A percentile compares a stretch with the other conserved stretches of the same genome.
Evolutionary conservation across 2,888 invertebrate genomes (phyloP).

Genomic region (Agrenia bidenticulata): DNA sequence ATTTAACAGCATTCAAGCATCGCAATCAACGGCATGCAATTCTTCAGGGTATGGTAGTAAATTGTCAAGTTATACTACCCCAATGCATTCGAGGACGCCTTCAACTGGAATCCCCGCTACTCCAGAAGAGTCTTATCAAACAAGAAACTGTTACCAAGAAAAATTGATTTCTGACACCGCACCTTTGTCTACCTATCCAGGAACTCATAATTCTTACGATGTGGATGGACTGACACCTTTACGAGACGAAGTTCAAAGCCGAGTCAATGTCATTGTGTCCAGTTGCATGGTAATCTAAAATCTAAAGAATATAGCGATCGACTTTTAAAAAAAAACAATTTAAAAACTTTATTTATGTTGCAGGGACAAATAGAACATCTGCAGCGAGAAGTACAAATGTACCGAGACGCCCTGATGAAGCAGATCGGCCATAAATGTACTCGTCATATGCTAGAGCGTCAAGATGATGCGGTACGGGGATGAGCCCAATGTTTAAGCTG

Average conservation of each 20-base stretch:
- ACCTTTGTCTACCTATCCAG: constrained; percentile 16
- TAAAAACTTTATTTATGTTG: too few species aligned
- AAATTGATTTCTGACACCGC: not conserved
- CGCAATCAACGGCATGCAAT: constrained; percentile 22
- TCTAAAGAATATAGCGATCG: too few species aligned
- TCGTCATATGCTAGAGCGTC: constrained; percentile 59
- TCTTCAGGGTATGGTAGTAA: constrained; percentile 34
- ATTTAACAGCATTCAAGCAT: not conserved
- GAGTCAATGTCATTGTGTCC: constrained; percentile 78
- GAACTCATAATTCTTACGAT: constrained; percentile 57
- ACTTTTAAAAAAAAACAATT: too few species aligned
- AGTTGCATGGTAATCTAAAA: constrained; percentile 68
- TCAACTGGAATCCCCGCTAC: constrained; percentile 64
- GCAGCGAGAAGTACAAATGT: constrained; percentile 73
- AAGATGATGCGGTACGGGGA: constrained; percentile 65
- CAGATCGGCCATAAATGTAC: constrained; percentile 60
- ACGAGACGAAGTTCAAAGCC: constrained; percentile 70
- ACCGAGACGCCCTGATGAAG: constrained; percentile 71
- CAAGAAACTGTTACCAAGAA: constrained; percentile 17
- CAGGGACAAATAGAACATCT: constrained; percentile 77
- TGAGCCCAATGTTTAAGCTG: too few species aligned
- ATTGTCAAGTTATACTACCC: constrained; percentile 57
- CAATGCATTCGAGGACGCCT: constrained; percentile 63
- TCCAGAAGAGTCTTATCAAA: constrained; percentile 57
- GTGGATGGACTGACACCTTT: constrained; percentile 74